Evolutionary conservation across 2,113 vertebrate genomes (phyloP), one percentile per base, ranked within the genome.

Genomic region (Thamnophis sirtalis): DNA sequence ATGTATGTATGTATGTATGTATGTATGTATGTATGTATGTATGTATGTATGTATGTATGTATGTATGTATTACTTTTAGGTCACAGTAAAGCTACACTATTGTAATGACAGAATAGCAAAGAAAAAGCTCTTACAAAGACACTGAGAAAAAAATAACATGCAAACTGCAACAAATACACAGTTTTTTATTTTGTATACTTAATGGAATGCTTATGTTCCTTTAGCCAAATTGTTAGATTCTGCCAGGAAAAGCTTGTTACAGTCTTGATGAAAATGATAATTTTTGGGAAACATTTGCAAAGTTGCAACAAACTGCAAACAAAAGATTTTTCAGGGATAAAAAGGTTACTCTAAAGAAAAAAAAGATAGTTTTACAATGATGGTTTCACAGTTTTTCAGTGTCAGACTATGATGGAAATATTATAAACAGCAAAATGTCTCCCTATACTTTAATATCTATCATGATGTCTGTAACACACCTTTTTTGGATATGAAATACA

Each of bases 91-190:
- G 85, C 89, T 91, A 58, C 22, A 58, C 7, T 58, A 22, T 50
- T 51, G 85, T 87, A 84, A 85, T 93, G 89, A 93, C 89, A 93
- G 85, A 93, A 87, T 84, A 90, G 89, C 51, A 19, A 90, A 15
- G 54, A 51, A 90, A 73, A 93, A 19, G 50, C 38, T 90, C 89
- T 87, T 93, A 84, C 84, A 93, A 88, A 68, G 60, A 60, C 48
- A 91, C 51, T 58, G 17, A 54, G 43, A 13, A 85, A 60, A 84
- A 92, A 84, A 51, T 88, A 68, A 91, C 89, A 88, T 91, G 86
- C 63, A 88, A 90, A 56, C 49, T 43, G 50, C 2, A 93, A 85
- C 38, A 90, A 84, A 58, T 54, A 4, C 86, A 88, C 28, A 50
- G 51, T 50, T 86, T 55, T 60, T 88, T 55, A 5, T 19, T 55